phyloP scores from a whole-genome alignment of 1,140 invertebrate species.

The Magallana angulata region DNA sequence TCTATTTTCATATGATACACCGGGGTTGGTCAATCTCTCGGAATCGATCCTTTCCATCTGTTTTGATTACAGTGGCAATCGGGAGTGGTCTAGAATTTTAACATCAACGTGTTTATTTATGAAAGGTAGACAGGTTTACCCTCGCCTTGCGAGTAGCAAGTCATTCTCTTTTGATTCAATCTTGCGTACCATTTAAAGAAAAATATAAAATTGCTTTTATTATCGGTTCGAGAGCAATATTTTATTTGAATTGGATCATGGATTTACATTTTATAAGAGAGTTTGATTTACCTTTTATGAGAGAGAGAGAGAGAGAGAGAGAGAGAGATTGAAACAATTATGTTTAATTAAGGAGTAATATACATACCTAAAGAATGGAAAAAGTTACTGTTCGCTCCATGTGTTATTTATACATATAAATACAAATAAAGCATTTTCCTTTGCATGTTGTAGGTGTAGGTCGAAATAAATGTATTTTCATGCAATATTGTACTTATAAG shows the following conservation, averaged over 20 bases:
- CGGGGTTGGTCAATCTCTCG: background rate
- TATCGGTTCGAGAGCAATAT: too few species aligned
- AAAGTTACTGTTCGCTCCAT: background rate
- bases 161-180: too few species aligned
- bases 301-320: constrained; percentile 22
- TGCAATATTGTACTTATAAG: too few species aligned
- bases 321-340: background rate
- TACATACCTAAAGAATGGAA: too few species aligned
- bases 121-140: background rate
- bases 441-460: too few species aligned
- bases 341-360: background rate
- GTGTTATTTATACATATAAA: background rate
- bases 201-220: too few species aligned
- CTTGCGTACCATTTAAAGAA: too few species aligned
- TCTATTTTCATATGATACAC: background rate
- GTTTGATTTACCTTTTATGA: background rate
- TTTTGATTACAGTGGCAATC: background rate
- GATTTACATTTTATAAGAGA: too few species aligned
- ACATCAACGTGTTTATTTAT: background rate
- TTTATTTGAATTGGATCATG: too few species aligned
- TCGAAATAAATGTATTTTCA: too few species aligned
- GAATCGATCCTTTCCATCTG: constrained; percentile 17
- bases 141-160: background rate
- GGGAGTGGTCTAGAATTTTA: background rate
- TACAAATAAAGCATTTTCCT: background rate